Base-by-base conservation (phyloP, 2,797 vertebrate genomes). In the Phoebastria nigripes region DNA sequence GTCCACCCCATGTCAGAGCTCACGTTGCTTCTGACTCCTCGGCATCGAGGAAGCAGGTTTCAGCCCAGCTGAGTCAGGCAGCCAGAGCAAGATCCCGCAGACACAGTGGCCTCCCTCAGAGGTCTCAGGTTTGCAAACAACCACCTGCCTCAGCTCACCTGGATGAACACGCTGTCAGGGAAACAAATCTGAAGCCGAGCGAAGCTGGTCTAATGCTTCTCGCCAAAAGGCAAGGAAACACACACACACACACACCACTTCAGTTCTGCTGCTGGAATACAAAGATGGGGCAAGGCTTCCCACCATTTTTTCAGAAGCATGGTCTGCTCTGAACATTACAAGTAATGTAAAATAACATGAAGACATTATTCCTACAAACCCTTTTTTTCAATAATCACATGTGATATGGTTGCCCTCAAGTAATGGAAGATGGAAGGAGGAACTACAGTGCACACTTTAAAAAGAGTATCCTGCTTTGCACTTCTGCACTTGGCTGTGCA, bases 201-300 rank as follows among this genome's bases (percentile, higher is more conserved):
- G 0, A 77, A 83, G 71, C 25, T 54, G n/a, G 13, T 61, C 42
- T 21, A 11, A 59, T 1, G 8, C 28, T 28, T 52, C 52, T 41
- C 54, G 58, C 33, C 24, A 67, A 82, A 63, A 83, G 52, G 35
- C 28, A 87, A 70, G 31, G 61, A 51, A 77, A 54, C 25, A 22
- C 4, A 13, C 44, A 41, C 4, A 13, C 44, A 41, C 6, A 15
- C 0, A 1, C 0, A 12, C 15, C 6, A 3, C n/a, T 58, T 54
- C 52, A 62, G 52, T 71, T 84, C 73, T 71, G 69, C 69, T 66
- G 18, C 1, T 12, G 33, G 47, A 73, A 33, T 3, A 55, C 20
- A 37, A 24, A 81, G 35, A 15, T 1, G 0, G 20, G 15, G 10
- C 13, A 54, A 49, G 4, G 59, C 35, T 35, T 46, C 29, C 22